Base-by-base conservation (phyloP, 2,888 invertebrate species). In the Epinotia bilunana region DNA sequence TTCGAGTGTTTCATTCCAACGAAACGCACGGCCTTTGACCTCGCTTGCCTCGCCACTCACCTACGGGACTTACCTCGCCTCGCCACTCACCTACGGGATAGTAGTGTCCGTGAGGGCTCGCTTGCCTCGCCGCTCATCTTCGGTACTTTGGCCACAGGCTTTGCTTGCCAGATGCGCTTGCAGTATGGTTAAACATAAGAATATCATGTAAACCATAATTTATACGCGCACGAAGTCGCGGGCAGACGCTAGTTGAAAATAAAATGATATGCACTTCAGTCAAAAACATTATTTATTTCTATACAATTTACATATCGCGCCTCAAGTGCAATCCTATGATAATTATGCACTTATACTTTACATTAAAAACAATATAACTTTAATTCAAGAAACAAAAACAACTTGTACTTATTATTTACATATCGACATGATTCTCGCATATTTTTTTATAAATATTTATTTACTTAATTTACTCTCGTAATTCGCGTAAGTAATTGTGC, bases 221-320 rank as follows among this genome's bases (percentile, higher is more conserved):
- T 28, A 28, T 28, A 28, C 23, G 23, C 23, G 23, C 3, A 28
- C 23, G 23, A 28, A 3, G 23, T 28, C 23, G 23, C 23, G 23
- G 23, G 23, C 23, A 28, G 23, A 28, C 1, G 2, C 23, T 28
- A 2, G 23, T 28, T 73, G 57, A 73, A 60, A 73, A 78, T 77
- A 78, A 82, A 81, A 86, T 87, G 84, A 83, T 83, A 85, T 78
- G 84, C 83, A 78, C 77, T 76, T 79, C 80, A 83, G 84, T 89
- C 84, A 89, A 91, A 91, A 90, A 90, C 89, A 90, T 88, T 83
- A 82, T 92, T 92, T 91, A 91, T 91, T 91, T 89, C 88, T 90
- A 89, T 91, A 91, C 88, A 91, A 91, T 90, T 87, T 90, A 91
- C 90, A 91, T 86, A 82, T 82, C 84, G 88, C 89, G 85, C 86